Conservation (phyloP, 2,888 invertebrate genomes). For the Tubulanus polymorphus region DNA sequence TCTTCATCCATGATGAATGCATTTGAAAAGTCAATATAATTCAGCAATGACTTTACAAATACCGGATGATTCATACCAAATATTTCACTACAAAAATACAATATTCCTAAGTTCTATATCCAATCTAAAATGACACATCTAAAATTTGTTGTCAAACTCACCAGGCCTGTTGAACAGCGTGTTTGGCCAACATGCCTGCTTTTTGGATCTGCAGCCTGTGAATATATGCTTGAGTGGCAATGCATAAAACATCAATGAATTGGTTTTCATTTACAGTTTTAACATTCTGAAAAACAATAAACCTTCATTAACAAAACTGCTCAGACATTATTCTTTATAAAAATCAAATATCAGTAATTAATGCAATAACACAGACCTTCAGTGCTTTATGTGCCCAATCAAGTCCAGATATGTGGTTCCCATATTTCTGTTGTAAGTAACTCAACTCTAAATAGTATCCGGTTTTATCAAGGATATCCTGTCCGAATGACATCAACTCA, state of each 20-base stretch:
- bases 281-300: conserved; percentile 26
- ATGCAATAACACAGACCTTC: conserved; percentile 26
- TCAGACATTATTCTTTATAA: not conserved
- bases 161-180: conserved; percentile 39
- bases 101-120: not conserved
- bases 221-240: conserved; percentile 35
- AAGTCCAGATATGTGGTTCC: conserved; percentile 35
- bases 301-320: not conserved
- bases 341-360: not conserved
- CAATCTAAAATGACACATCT: too few species aligned
- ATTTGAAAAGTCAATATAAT: conserved; percentile 37
- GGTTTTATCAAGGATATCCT: conserved; percentile 33
- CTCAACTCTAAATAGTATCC: conserved; percentile 32
- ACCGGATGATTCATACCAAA: conserved; percentile 41
- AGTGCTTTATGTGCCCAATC: conserved; percentile 37
- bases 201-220: conserved; percentile 34
- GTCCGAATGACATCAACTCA: conserved; percentile 44
- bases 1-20: conserved; percentile 38
- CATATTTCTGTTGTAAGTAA: conserved; percentile 34
- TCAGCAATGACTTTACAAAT: conserved; percentile 37
- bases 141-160: too few species aligned
- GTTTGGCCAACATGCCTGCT: conserved; percentile 36
- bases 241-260: conserved; percentile 37
- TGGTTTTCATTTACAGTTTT: conserved; percentile 24
- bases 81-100: conserved; percentile 26